Percentiles rank a stretch among this genome's conserved stretches.
Evolutionary conservation across 2,797 vertebrate species (phyloP).

Genomic region (Antrozous pallidus): DNA sequence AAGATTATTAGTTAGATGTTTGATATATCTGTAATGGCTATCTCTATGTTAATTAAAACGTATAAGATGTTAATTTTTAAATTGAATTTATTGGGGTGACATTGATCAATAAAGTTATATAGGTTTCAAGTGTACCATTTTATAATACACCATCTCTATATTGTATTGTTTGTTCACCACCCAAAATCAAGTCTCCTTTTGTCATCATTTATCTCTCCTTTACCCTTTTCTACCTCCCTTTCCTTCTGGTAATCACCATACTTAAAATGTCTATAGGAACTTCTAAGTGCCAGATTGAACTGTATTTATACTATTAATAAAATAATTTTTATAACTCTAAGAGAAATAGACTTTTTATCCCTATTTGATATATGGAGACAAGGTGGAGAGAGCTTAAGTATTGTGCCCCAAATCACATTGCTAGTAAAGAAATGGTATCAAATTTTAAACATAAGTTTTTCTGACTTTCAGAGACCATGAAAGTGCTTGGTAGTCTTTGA

Average conservation of each 20-base stretch:
- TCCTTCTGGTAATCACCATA: background rate
- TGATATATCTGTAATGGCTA: conserved; percentile 14
- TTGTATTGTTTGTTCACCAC: background rate
- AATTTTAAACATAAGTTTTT: conserved; percentile 42
- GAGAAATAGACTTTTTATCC: background rate
- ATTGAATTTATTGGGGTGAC: background rate
- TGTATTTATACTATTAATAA: background rate
- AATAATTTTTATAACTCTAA: background rate
- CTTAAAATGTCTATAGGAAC: background rate
- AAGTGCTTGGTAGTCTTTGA: background rate
- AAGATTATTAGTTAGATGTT: conserved; percentile 8
- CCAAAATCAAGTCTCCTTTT: background rate
- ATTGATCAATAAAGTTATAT: background rate
- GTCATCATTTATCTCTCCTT: background rate
- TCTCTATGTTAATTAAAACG: conserved; percentile 44
- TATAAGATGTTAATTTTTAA: background rate
- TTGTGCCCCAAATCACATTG: background rate
- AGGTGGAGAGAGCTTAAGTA: background rate
- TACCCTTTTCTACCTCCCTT: background rate
- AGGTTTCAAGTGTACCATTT: background rate
- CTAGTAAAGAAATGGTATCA: conserved; percentile 13
- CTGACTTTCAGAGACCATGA: background rate
- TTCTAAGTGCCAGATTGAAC: background rate
- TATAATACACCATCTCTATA: background rate
- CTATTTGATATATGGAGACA: background rate